A percentile compares a stretch with the other conserved stretches of the same genome.
These are phyloP conservation scores for Corythaixoides concolor DNA, from an alignment of 2,113 vertebrate genomes.

Conservation along the genomic window DNA sequence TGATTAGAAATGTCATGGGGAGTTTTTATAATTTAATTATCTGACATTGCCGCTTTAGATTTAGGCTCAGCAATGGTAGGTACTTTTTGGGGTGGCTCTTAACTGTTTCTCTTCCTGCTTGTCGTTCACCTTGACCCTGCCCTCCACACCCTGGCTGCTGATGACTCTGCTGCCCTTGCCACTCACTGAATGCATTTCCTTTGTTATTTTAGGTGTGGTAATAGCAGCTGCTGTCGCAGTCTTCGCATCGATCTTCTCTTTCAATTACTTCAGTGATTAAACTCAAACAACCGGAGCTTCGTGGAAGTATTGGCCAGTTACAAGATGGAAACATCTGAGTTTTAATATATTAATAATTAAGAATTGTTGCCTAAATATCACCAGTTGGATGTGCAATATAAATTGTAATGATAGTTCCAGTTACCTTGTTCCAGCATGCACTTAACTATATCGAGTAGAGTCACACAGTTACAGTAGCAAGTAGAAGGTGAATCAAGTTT, in stretches of 20 bases:
- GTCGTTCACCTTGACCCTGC: not conserved
- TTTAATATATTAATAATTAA: not conserved
- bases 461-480: not conserved
- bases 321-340: not conserved
- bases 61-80: not conserved
- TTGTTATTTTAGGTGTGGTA: constrained; percentile 71
- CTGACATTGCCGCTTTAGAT: not conserved
- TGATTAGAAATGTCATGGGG: not conserved
- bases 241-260: constrained; percentile 71
- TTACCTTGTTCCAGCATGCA: constrained; percentile 50
- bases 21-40: not conserved
- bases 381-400: constrained; percentile 4
- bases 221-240: constrained; percentile 70
- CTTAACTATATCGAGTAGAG: not conserved
- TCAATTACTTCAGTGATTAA: constrained; percentile 80
- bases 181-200: constrained; percentile 30
- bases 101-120: not conserved
- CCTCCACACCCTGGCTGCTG: not conserved
- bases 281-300: not conserved
- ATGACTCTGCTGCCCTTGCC: not conserved
- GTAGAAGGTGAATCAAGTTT: constrained; percentile 8
- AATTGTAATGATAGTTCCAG: constrained; percentile 9
- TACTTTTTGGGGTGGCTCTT: not conserved
- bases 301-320: not conserved
- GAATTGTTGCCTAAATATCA: constrained; percentile 19